Evolutionary conservation across 1,140 invertebrate species (phyloP).

Genomic region (Drosophila asahinai): DNA sequence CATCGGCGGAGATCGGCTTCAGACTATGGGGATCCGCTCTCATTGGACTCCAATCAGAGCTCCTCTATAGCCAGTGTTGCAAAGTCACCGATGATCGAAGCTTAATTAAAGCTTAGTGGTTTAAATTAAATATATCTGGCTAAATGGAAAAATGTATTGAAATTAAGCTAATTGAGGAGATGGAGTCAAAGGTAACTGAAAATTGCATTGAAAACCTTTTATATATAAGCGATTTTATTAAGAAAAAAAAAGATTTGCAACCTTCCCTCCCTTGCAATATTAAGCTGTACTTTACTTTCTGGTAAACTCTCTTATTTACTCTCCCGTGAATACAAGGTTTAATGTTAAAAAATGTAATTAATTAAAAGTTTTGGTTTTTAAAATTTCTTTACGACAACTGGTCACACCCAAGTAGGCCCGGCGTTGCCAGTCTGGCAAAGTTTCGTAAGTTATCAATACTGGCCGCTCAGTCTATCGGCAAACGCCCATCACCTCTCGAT

Average conservation of each 20-base stretch:
- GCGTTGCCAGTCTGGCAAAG: neutral
- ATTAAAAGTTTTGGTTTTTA: too few species aligned
- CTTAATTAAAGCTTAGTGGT: neutral
- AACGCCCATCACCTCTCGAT: slow-evolving; percentile 6
- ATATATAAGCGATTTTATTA: too few species aligned
- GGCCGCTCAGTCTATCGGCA: slow-evolving; percentile 3
- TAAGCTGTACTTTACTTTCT: too few species aligned
- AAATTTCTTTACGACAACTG: too few species aligned
- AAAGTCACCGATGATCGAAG: neutral
- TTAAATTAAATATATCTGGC: neutral
- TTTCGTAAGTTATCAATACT: neutral
- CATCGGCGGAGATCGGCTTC: slow-evolving; percentile 11
- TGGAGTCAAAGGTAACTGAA: neutral
- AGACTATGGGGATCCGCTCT: slow-evolving; percentile 18
- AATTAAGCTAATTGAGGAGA: neutral
- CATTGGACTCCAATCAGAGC: slow-evolving; percentile 3
- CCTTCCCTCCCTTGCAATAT: too few species aligned
- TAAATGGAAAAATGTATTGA: neutral
- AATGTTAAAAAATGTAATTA: too few species aligned
- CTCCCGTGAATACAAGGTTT: too few species aligned
- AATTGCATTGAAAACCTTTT: too few species aligned
- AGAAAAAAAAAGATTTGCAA: too few species aligned
- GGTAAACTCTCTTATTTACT: too few species aligned
- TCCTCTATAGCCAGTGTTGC: slow-evolving; percentile 6
- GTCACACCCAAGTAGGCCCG: too few species aligned